phyloP scores from a whole-genome alignment of 2,113 vertebrate species.

The Astur gentilis region DNA sequence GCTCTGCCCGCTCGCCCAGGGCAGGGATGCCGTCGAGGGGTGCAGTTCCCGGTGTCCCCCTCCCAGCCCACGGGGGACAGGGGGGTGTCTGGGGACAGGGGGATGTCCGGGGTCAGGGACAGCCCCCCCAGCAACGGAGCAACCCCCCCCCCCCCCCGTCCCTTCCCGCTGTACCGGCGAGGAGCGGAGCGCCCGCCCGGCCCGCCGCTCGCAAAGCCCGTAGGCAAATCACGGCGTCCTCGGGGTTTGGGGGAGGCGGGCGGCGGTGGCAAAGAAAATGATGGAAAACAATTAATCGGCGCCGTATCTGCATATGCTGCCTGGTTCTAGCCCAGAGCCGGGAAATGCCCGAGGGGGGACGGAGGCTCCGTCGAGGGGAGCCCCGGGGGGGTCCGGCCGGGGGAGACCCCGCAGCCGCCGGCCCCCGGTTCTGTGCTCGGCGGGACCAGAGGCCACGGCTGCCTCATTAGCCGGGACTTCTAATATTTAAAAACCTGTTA shows the following conservation, averaged over 20 bases:
- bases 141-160: background rate
- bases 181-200: background rate
- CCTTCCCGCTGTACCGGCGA: too few relatives aligned
- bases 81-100: too few relatives aligned
- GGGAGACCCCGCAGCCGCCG: background rate
- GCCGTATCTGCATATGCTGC: background rate
- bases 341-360: background rate
- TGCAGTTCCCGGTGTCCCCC: background rate
- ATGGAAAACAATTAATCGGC: slow-evolving; percentile 5
- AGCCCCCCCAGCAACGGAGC: background rate
- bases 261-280: background rate
- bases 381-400: background rate
- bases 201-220: background rate
- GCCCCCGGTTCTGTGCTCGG: background rate
- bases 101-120: too few relatives aligned
- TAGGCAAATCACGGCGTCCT: background rate
- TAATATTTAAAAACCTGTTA: slow-evolving; percentile 4
- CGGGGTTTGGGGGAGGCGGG: background rate
- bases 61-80: too few relatives aligned
- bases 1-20: background rate
- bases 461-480: background rate
- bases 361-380: background rate
- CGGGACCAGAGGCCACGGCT: background rate
- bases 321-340: background rate
- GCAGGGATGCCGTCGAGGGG: background rate